Percentiles rank a stretch among this genome's conserved stretches.
Evolutionary conservation across 2,113 vertebrate genomes (phyloP).

Genomic region (Cranoglanis bouderius): DNA sequence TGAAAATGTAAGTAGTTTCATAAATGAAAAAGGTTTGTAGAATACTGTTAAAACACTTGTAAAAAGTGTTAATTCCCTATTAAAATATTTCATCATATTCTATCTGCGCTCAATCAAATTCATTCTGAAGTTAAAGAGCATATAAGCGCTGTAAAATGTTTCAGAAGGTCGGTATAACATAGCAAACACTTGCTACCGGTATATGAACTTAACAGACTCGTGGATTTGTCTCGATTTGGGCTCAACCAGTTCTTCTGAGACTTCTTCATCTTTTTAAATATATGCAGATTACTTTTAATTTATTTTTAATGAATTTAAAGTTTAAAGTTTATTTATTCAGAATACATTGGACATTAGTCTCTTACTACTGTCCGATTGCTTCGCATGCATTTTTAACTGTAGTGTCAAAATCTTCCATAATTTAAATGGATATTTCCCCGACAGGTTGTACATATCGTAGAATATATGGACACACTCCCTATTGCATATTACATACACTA

Average conservation of each 20-base stretch:
- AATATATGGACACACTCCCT: constrained; percentile 56
- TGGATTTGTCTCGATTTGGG: background rate
- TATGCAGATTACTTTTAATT: background rate
- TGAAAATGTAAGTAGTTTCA: constrained; percentile 73
- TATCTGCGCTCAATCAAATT: constrained; percentile 15
- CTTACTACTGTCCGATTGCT: constrained; percentile 53
- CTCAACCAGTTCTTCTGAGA: background rate
- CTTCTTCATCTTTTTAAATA: background rate
- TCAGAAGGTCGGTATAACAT: constrained; percentile 20
- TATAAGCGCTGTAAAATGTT: constrained; percentile 4
- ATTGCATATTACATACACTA: constrained; percentile 74
- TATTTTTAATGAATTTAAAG: background rate
- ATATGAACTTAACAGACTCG: background rate
- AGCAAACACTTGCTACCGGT: background rate
- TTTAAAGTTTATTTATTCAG: background rate
- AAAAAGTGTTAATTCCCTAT: constrained; percentile 67
- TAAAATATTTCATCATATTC: constrained; percentile 57
- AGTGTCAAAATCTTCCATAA: constrained; percentile 49
- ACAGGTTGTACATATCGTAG: constrained; percentile 54
- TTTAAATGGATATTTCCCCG: constrained; percentile 51
- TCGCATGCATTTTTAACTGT: constrained; percentile 45
- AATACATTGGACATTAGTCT: background rate
- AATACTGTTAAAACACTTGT: constrained; percentile 66
- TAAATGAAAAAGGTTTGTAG: constrained; percentile 69
- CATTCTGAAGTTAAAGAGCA: background rate